These are phyloP conservation scores for Rhyacophila evoluta DNA, from an alignment of 2,888 invertebrate genomes.

Conservation along the genomic window DNA sequence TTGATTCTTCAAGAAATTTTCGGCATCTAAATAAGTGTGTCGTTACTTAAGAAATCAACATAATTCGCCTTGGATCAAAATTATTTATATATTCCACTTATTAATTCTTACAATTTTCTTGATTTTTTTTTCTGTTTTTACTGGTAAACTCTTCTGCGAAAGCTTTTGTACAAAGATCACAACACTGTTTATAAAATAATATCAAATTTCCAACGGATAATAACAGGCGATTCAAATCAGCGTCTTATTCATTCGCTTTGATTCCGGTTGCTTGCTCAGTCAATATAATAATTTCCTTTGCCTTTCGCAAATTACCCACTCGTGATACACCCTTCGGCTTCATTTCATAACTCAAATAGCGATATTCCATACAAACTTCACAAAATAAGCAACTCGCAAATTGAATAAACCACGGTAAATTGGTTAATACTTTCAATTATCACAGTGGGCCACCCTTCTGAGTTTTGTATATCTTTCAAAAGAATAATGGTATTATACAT, in stretches of 20 bases:
- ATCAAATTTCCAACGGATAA: not conserved
- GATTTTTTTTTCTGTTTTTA: too few species aligned
- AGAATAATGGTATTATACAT: too few species aligned
- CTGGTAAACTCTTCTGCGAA: not conserved
- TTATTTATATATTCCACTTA: too few species aligned
- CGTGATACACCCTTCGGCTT: conserved; percentile 8
- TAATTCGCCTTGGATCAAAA: too few species aligned
- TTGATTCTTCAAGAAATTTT: too few species aligned
- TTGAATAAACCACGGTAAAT: conserved; percentile 16
- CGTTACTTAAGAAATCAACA: too few species aligned
- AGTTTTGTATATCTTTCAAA: not conserved
- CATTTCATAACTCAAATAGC: conserved; percentile 18
- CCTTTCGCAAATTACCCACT: conserved; percentile 20
- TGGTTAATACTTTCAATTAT: conserved; percentile 22
- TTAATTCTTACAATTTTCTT: too few species aligned
- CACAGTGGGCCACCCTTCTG: not conserved
- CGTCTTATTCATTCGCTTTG: not conserved
- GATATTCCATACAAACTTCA: not conserved
- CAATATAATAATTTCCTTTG: conserved; percentile 18
- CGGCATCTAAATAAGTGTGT: too few species aligned
- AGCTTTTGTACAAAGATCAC: not conserved
- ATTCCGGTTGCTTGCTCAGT: not conserved
- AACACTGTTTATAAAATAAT: not conserved
- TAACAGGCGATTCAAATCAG: not conserved
- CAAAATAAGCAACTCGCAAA: not conserved